Evolutionary conservation across 2,888 invertebrate genomes (phyloP).

Genomic region (Volucella inflata): DNA sequence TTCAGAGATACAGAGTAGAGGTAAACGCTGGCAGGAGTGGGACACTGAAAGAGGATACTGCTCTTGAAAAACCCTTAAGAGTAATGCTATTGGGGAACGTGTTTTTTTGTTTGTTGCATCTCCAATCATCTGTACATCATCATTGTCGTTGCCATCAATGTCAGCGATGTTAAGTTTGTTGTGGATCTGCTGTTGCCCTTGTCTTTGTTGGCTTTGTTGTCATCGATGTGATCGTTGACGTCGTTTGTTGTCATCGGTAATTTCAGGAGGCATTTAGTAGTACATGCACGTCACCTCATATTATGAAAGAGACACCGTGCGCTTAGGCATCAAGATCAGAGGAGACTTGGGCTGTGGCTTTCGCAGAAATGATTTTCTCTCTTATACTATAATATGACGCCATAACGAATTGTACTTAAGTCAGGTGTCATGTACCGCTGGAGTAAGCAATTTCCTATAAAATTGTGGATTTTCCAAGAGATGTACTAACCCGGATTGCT

Average conservation of each 20-base stretch:
- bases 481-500: conserved; percentile 30
- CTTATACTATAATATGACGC: conserved; percentile 57
- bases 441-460: no score
- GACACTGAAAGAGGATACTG: background rate
- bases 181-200: conserved; percentile 22
- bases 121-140: conserved; percentile 55
- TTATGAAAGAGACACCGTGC: conserved; percentile 69
- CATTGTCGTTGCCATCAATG: conserved; percentile 41
- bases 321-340: conserved; percentile 59
- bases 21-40: background rate
- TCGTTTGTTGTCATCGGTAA: conserved; percentile 65
- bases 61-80: conserved; percentile 7
- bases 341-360: conserved; percentile 8
- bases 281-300: conserved; percentile 73
- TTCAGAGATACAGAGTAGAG: background rate
- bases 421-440: background rate
- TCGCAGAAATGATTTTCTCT: conserved; percentile 51
- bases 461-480: conserved; percentile 16
- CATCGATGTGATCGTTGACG: conserved; percentile 8
- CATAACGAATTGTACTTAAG: conserved; percentile 58
- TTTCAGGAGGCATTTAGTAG: conserved; percentile 68
- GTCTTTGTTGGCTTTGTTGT: conserved; percentile 36
- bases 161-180: conserved; percentile 8
- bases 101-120: conserved; percentile 31
- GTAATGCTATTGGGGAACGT: conserved; percentile 7